Conservation (phyloP, 2,797 vertebrate species). For the Mus minutoides region DNA sequence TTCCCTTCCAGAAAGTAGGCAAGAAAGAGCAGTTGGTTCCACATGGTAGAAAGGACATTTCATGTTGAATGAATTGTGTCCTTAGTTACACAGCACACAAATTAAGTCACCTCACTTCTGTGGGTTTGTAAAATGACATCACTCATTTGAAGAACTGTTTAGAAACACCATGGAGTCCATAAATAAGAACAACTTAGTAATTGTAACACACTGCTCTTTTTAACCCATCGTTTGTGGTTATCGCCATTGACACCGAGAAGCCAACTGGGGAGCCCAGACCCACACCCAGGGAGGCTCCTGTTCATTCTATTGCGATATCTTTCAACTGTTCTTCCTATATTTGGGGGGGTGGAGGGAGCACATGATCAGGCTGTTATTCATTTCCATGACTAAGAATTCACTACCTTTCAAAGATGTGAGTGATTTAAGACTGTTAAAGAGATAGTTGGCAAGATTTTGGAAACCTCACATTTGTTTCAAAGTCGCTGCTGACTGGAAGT, state of each 20-base stretch:
- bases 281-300: neutral
- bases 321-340: neutral
- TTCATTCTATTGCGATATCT: neutral
- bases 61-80: neutral
- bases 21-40: neutral
- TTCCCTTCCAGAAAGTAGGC: neutral
- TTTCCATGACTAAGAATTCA: constrained; percentile 44
- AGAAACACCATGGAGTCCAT: neutral
- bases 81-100: neutral
- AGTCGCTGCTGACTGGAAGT: constrained; percentile 2
- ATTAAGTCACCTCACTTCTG: neutral
- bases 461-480: neutral
- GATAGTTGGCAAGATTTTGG: neutral
- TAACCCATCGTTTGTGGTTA: neutral
- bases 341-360: neutral
- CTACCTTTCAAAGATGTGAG: neutral
- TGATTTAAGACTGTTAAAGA: constrained; percentile 37
- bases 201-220: neutral
- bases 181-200: neutral
- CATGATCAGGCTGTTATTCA: constrained; percentile 38
- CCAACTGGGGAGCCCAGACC: neutral
- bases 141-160: neutral
- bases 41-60: neutral
- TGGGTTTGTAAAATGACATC: neutral
- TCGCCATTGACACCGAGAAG: neutral